Conservation (phyloP, 1,140 invertebrate species). For the Hetaerina americana region DNA sequence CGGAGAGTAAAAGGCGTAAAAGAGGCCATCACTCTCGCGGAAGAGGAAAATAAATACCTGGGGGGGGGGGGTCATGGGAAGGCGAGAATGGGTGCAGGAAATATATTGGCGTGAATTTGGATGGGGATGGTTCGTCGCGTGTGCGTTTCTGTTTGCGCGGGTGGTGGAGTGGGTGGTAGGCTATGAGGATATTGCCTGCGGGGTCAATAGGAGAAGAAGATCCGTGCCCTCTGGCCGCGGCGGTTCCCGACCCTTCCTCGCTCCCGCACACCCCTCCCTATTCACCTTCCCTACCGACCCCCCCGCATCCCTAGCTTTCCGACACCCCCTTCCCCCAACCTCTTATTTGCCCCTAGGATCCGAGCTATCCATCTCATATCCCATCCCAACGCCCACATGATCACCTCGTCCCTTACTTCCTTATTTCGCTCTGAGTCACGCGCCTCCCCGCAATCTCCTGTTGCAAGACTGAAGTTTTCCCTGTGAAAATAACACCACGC, state of each 20-base stretch:
- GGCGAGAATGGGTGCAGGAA: too few relatives aligned
- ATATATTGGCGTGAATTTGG: not conserved
- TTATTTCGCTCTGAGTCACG: too few relatives aligned
- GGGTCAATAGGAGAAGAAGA: not conserved
- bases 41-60: not conserved
- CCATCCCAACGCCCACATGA: too few relatives aligned
- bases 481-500: too few relatives aligned
- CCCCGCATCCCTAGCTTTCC: not conserved
- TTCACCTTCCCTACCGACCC: not conserved
- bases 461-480: too few relatives aligned
- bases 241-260: not conserved
- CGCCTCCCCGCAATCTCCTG: too few relatives aligned
- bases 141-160: not conserved
- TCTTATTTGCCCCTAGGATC: too few relatives aligned
- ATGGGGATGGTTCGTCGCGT: not conserved
- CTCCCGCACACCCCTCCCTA: not conserved
- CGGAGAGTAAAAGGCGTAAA: too few relatives aligned
- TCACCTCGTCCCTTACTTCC: too few relatives aligned
- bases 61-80: not conserved
- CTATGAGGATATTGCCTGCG: not conserved
- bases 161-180: not conserved
- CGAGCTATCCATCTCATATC: too few relatives aligned
- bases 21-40: too few relatives aligned
- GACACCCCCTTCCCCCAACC: not conserved
- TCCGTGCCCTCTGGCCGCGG: not conserved